phyloP scores from a whole-genome alignment of 2,797 vertebrate species.

The Podargus strigoides region DNA sequence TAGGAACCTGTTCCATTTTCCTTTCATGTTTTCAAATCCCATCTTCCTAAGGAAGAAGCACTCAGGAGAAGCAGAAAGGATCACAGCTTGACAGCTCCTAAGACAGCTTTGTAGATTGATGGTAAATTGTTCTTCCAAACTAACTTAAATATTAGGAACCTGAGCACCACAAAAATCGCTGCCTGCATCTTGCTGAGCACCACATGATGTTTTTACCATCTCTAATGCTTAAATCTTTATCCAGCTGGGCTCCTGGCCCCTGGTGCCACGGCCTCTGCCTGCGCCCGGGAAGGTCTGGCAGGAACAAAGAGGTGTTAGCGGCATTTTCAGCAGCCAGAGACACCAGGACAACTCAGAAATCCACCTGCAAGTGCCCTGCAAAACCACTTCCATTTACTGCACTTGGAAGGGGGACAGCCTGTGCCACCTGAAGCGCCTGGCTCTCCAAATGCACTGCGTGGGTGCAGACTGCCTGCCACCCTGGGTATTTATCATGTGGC shows the following conservation, averaged over 20 bases:
- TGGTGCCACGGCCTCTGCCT: not conserved
- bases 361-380: not conserved
- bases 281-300: fast-evolving
- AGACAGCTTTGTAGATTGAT: not conserved
- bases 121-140: not conserved
- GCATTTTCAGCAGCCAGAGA: not conserved
- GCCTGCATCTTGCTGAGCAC: not conserved
- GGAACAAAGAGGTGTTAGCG: not conserved
- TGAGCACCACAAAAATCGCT: not conserved
- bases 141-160: not conserved
- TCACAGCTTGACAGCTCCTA: not conserved
- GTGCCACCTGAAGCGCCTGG: not conserved
- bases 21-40: not conserved
- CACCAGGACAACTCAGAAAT: not conserved
- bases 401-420: not conserved
- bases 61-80: not conserved
- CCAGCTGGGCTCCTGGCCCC: not conserved
- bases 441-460: not conserved
- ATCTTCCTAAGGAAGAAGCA: not conserved
- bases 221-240: not conserved
- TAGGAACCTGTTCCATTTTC: not conserved
- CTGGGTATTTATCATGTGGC: not conserved
- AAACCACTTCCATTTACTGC: not conserved
- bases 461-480: not conserved
- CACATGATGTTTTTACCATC: not conserved